Evolutionary conservation across 2,888 invertebrate genomes (phyloP), one percentile per base, ranked within the genome.

Genomic region (Lasioglossum calceatum): DNA sequence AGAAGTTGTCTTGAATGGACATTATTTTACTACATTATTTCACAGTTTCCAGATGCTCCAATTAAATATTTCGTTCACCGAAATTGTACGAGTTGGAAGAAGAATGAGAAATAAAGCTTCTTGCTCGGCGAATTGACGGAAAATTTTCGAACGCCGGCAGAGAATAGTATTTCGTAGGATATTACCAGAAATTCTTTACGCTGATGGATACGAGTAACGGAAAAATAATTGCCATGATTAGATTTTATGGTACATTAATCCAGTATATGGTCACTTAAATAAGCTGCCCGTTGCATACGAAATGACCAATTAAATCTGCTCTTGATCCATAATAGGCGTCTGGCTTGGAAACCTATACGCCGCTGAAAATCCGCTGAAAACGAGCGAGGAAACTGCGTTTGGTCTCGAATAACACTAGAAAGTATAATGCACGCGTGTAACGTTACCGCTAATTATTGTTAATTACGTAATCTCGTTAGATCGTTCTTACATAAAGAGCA

Each of bases 371-470:
- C 61, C 39, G 36, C 44, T 64, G 75, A 80, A 74, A 79, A 80
- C 47, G 75, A 75, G 61, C 75, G 27, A 75, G 75, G 75, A 80
- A 80, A 80, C 39, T 64, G 32, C 64, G 36, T 64, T 74, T 80
- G 23, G 10, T 61, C 44, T 71, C 67, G 58, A 83, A 82, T 75
- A 83, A 58, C 58, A 83, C n/a, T 71, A 83, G 84, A 83, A 76
- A 83, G 61, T 83, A 83, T 83, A 70, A 75, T 39, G 64, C 64
- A 32, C 36, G 16, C 50, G 16, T n/a, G 4, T n/a, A 58, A 32
- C 73, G 58, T 58, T 75, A 71, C 39, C 58, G n/a, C n/a, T 42
- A 77, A 84, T 84, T 71, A 78, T 39, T 44, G 27, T 16, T 64
- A 77, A 42, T 84, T 77, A 19, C 23, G 76, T 50, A 83, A 84